Percentiles rank a stretch among this genome's conserved stretches.
phyloP scores from a whole-genome alignment of 2,113 vertebrate genomes.

The Oriolus oriolus region DNA sequence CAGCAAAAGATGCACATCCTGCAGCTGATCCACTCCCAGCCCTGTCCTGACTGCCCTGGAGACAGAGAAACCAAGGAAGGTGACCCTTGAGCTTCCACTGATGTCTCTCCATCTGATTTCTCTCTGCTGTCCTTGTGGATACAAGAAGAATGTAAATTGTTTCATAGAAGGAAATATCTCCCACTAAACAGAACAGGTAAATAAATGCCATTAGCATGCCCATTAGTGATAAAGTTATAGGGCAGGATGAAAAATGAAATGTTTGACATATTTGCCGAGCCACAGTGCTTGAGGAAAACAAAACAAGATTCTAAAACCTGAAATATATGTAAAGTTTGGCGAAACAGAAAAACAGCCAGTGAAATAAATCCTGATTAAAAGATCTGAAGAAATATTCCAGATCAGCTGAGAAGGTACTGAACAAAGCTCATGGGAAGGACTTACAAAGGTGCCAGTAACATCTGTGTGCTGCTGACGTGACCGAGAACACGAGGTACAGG shows the following conservation, averaged over 20 bases:
- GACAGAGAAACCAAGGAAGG: not conserved
- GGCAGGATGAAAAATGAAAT: not conserved
- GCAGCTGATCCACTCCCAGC: not conserved
- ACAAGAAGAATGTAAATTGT: not conserved
- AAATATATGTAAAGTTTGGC: not conserved
- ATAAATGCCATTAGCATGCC: not conserved
- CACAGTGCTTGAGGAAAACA: not conserved
- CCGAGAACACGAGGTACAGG: not conserved
- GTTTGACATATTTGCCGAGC: not conserved
- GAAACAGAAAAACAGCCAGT: not conserved
- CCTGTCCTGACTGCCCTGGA: not conserved
- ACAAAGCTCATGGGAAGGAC: not conserved
- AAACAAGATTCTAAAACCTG: not conserved
- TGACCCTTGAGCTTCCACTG: not conserved
- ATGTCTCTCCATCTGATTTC: not conserved
- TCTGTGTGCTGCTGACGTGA: not conserved
- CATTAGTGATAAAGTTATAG: not conserved
- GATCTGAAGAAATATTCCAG: not conserved
- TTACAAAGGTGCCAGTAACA: not conserved
- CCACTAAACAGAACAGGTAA: not conserved
- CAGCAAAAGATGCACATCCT: not conserved
- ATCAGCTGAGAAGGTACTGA: not conserved
- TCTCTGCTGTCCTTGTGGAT: not conserved
- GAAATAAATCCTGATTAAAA: not conserved
- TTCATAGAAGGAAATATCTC: not conserved